These are phyloP conservation scores for Tribolium castaneum DNA, from an alignment of 1,140 invertebrate genomes.

Conservation along the genomic window DNA sequence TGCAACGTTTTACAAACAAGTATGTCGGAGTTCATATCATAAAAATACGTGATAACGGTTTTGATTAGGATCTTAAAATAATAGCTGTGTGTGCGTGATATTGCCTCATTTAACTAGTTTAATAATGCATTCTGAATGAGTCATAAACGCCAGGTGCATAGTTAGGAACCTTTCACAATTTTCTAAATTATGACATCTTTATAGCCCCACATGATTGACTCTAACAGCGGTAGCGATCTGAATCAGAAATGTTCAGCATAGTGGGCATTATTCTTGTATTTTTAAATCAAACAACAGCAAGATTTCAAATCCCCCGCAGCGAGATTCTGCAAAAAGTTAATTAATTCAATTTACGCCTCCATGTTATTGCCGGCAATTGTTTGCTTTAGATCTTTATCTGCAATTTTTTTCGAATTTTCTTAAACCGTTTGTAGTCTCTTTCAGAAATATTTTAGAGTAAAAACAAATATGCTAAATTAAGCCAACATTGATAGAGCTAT, in stretches of 20 bases:
- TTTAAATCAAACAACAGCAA: neutral
- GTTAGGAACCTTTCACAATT: neutral
- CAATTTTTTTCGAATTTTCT: no score
- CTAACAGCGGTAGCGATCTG: neutral
- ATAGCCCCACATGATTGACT: neutral
- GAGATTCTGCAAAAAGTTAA: neutral
- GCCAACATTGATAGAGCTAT: no score
- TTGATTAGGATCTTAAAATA: slow-evolving; percentile 3
- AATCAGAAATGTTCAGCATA: neutral
- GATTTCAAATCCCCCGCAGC: neutral
- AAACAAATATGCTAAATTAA: no score
- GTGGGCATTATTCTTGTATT: neutral
- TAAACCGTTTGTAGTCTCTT: neutral
- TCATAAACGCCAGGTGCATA: slow-evolving; percentile 23
- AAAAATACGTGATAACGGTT: neutral
- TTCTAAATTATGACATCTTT: neutral
- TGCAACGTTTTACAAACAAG: neutral
- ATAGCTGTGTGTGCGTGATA: slow-evolving; percentile 1
- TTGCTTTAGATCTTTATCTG: neutral
- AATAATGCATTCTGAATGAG: slow-evolving; percentile 21
- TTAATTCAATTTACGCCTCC: neutral
- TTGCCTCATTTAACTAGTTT: neutral
- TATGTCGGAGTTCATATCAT: neutral
- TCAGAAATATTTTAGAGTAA: no score
- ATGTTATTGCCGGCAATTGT: neutral